These are phyloP conservation scores for Molossus alvarezi DNA, from an alignment of 2,797 vertebrate genomes.

Conservation along the genomic window DNA sequence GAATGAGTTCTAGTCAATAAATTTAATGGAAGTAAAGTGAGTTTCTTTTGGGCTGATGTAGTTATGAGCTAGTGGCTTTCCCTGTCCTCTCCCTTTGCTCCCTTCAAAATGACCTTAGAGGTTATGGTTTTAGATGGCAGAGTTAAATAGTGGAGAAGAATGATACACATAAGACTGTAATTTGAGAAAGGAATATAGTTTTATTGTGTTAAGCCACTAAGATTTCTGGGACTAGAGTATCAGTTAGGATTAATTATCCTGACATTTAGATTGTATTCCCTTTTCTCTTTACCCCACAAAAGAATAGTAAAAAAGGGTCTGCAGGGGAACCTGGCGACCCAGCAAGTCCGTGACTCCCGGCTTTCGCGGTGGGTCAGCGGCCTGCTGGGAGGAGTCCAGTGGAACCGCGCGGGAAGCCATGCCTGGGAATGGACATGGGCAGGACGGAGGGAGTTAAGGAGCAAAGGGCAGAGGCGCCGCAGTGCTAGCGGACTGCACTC, in stretches of 20 bases:
- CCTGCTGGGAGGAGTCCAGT: fast-evolving
- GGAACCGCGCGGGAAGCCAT: fast-evolving
- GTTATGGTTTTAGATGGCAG: neutral
- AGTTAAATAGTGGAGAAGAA: neutral
- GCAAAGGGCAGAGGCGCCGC: fast-evolving
- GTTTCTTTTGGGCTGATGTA: neutral
- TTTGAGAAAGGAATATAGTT: neutral
- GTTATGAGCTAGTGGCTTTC: neutral
- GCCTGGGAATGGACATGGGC: fast-evolving
- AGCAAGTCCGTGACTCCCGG: neutral
- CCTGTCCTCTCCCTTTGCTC: neutral
- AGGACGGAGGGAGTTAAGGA: neutral
- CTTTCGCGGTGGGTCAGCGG: neutral
- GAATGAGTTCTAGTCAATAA: neutral
- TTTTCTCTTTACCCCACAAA: neutral
- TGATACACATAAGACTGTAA: neutral
- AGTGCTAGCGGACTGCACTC: too few relatives aligned
- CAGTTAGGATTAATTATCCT: neutral
- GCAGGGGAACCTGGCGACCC: fast-evolving
- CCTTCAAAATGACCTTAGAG: neutral
- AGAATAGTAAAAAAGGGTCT: neutral
- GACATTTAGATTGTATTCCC: neutral
- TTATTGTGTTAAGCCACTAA: conserved; percentile 25
- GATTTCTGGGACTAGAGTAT: neutral
- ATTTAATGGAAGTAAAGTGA: neutral